phyloP scores from a whole-genome alignment of 2,113 vertebrate genomes.

The Pontoporia blainvillei region DNA sequence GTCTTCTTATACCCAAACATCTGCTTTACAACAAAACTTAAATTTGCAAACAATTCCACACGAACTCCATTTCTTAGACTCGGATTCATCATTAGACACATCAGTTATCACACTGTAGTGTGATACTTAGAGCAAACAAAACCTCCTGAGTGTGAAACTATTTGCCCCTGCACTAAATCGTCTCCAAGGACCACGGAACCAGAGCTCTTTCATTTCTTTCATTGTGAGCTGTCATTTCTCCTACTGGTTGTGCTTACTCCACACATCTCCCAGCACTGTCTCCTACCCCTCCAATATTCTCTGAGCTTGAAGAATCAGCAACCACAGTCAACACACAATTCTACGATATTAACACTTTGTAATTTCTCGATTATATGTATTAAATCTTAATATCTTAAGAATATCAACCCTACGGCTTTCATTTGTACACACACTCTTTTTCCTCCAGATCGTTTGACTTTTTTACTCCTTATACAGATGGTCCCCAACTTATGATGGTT shows the following conservation, averaged over 20 bases:
- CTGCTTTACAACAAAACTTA: background rate
- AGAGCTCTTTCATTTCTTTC: background rate
- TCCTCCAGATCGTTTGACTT: background rate
- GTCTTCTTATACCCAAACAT: background rate
- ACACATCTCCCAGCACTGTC: background rate
- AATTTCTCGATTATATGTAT: background rate
- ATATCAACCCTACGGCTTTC: background rate
- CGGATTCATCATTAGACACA: background rate
- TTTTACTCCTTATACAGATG: background rate
- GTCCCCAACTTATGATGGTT: background rate
- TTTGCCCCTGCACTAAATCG: background rate
- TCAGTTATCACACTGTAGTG: background rate
- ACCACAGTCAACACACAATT: background rate
- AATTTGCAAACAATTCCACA: background rate
- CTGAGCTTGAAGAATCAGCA: background rate
- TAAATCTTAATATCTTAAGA: background rate
- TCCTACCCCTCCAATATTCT: background rate
- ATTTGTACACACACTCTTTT: background rate
- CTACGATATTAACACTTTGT: background rate
- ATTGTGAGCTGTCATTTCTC: background rate
- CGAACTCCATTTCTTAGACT: background rate
- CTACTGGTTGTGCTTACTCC: background rate
- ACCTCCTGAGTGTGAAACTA: background rate
- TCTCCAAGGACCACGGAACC: background rate
- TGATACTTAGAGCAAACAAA: background rate